Evolutionary conservation across 2,797 vertebrate genomes (phyloP), one percentile per base, ranked within the genome.

Genomic region (Ispidina picta): DNA sequence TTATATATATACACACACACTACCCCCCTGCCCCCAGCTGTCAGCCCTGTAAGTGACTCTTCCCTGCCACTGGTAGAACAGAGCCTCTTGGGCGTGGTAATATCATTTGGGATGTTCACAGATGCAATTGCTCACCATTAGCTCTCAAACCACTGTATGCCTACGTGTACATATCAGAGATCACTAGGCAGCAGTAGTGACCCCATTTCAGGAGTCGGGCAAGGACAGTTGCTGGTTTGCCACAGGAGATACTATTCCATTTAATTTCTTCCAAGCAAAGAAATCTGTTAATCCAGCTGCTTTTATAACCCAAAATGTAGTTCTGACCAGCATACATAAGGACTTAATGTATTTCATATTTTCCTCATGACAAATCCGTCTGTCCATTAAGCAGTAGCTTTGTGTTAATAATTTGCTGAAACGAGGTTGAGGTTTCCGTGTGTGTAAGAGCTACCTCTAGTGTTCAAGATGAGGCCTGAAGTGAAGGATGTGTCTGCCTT

Each of bases 381-480:
- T 52, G 65, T 31, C 29, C 54, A 43, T 83, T 75, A 78, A 60
- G 88, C 74, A 83, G 83, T 76, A 76, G 90, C 81, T 89, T 39
- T 48, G 89, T 41, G 89, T 41, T 55, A 52, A 76, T 73, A 26
- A 65, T 35, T 43, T 70, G 68, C 66, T 35, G 28, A 55, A 60
- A 83, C 41, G 19, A 63, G 31, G n/a, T 70, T 86, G 19, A 63
- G 33, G n/a, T 70, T 86, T 93, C 84, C 70, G 31, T n/a, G 80
- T 59, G 87, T 94, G 89, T 92, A 83, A 95, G 88, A 92, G 94
- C 88, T 74, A 92, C 94, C 95, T 95, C 96, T 96, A 92, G 92
- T 66, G 96, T 87, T 52, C 63, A 74, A 74, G 87, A 79, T 1
- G 69, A 58, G 73, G 44, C 73, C 87, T 6, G 11, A 33, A 28